phyloP scores from a whole-genome alignment of 1,140 invertebrate species.

The Leptonema lineaticorne region DNA sequence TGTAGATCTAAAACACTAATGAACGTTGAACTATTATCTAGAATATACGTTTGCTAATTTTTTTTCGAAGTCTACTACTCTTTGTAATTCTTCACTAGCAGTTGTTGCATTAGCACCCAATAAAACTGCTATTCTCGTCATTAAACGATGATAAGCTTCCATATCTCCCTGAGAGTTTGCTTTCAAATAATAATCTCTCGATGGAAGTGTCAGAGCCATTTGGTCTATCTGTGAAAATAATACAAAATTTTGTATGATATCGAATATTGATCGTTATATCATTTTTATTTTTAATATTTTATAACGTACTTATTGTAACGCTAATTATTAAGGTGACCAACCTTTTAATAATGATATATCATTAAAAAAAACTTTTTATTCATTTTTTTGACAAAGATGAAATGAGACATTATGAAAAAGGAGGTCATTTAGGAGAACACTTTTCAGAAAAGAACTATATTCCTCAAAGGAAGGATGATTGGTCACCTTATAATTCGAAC shows the following conservation, averaged over 20 bases:
- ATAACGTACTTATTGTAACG: too few relatives aligned
- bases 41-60: conserved; percentile 71
- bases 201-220: conserved; percentile 75
- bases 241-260: neutral
- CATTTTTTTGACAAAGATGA: too few relatives aligned
- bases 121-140: conserved; percentile 73
- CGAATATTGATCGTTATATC: too few relatives aligned
- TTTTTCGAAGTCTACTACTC: conserved; percentile 76
- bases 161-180: conserved; percentile 66
- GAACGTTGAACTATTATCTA: neutral
- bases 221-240: conserved; percentile 76
- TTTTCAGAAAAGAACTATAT: too few relatives aligned
- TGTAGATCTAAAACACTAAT: neutral
- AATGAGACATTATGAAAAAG: too few relatives aligned
- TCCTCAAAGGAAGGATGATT: too few relatives aligned
- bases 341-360: too few relatives aligned
- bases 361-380: too few relatives aligned
- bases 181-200: conserved; percentile 79
- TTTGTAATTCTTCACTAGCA: conserved; percentile 64
- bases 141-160: conserved; percentile 74
- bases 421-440: too few relatives aligned
- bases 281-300: too few relatives aligned
- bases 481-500: too few relatives aligned
- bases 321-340: too few relatives aligned
- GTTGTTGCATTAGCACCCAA: conserved; percentile 68